Evolutionary conservation across 2,888 invertebrate species (phyloP).

Genomic region (Anthophora plumipes): DNA sequence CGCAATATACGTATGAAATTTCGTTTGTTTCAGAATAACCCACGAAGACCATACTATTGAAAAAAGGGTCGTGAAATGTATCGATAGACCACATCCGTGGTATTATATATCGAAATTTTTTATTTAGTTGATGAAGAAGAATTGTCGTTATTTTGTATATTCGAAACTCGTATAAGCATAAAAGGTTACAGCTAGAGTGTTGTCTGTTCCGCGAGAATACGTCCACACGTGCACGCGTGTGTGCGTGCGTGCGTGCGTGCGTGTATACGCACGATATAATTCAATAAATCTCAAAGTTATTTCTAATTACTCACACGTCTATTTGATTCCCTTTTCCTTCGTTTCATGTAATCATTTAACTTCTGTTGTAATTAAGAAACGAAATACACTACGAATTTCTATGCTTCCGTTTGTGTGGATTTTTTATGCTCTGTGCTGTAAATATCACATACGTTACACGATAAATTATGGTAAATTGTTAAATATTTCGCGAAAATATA

Average conservation of each 20-base stretch:
- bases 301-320: neutral
- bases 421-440: no score
- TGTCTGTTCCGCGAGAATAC: no score
- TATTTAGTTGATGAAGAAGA: slow-evolving; percentile 62
- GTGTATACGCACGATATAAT: slow-evolving; percentile 52
- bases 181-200: slow-evolving; percentile 53
- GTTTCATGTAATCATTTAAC: neutral
- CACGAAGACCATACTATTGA: slow-evolving; percentile 94
- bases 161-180: slow-evolving; percentile 58
- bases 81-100: slow-evolving; percentile 25
- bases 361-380: neutral
- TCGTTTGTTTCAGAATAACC: slow-evolving; percentile 91
- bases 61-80: slow-evolving; percentile 6
- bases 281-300: slow-evolving; percentile 54
- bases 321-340: neutral
- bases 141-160: slow-evolving; percentile 78
- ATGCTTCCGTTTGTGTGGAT: no score
- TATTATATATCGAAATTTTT: slow-evolving; percentile 58
- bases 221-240: slow-evolving; percentile 49
- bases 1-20: neutral
- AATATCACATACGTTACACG: no score
- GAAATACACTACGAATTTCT: no score
- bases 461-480: no score
- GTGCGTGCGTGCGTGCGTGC: slow-evolving; percentile 33
- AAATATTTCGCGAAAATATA: no score